Evolutionary conservation across 2,113 vertebrate species (phyloP).

Genomic region (Hippocampus guttulatus): DNA sequence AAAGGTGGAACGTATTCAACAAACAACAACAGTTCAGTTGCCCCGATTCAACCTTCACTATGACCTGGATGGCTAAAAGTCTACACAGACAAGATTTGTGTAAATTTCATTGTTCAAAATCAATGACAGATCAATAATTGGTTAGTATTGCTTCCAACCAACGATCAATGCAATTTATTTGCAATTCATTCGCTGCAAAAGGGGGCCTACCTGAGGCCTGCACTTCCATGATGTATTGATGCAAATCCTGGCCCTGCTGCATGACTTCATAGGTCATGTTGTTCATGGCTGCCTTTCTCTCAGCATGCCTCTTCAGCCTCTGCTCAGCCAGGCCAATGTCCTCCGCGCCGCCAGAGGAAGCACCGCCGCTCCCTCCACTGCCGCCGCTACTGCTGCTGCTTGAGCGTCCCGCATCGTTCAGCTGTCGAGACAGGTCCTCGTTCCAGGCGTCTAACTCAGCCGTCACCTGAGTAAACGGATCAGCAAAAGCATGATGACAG

Average conservation of each 20-base stretch:
- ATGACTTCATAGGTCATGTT: conserved; percentile 98
- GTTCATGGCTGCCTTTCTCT: conserved; percentile 93
- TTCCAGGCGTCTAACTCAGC: conserved; percentile 95
- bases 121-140: not conserved
- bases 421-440: conserved; percentile 88
- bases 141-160: not conserved
- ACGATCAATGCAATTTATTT: not conserved
- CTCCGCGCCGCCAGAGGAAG: conserved; percentile 66
- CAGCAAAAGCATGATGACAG: not conserved
- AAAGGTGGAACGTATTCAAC: too few relatives aligned
- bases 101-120: not conserved
- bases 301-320: conserved; percentile 88
- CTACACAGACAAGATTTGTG: not conserved
- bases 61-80: too few relatives aligned
- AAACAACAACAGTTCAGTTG: too few relatives aligned
- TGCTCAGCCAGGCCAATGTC: conserved; percentile 89
- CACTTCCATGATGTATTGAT: conserved; percentile 98
- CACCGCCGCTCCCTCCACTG: conserved; percentile 13
- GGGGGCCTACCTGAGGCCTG: conserved; percentile 85
- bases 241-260: conserved; percentile 95
- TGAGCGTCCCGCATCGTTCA: conserved; percentile 41
- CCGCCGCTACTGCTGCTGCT: conserved; percentile 22
- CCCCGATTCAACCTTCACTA: too few relatives aligned
- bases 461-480: conserved; percentile 77
- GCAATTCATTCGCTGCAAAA: not conserved